Percentiles rank a stretch among this genome's conserved stretches.
phyloP scores from a whole-genome alignment of 2,888 invertebrate genomes.

The Dynastes maya region DNA sequence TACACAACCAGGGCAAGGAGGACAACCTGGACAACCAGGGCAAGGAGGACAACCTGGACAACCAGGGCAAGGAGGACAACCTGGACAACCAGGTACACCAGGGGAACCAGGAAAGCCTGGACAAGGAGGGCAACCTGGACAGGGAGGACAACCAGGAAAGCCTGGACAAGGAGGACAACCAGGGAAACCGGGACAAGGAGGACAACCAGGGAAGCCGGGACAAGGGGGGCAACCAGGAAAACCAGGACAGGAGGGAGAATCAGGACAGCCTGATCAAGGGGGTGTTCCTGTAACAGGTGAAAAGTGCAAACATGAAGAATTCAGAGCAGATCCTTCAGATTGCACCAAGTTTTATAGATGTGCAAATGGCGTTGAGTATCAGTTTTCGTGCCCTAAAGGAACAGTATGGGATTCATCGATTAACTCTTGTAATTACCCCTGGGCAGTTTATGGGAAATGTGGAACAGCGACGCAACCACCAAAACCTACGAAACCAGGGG shows the following conservation, averaged over 20 bases:
- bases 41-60: no score
- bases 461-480: slow-evolving; percentile 65
- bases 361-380: slow-evolving; percentile 76
- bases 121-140: slow-evolving; percentile 27
- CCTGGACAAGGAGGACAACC: slow-evolving; percentile 71
- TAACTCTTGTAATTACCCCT: slow-evolving; percentile 82
- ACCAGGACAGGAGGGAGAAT: no score
- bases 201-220: slow-evolving; percentile 49
- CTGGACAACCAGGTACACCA: slow-evolving; percentile 44
- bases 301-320: slow-evolving; percentile 74
- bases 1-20: no score
- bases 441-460: slow-evolving; percentile 73
- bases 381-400: slow-evolving; percentile 82
- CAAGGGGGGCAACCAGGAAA: no score
- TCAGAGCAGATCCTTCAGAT: slow-evolving; percentile 78
- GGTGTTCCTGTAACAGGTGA: no score
- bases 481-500: slow-evolving; percentile 73
- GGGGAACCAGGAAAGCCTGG: slow-evolving; percentile 82
- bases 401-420: slow-evolving; percentile 84
- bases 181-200: slow-evolving; percentile 49
- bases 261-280: no score
- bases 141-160: neutral
- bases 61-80: no score
- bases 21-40: no score
- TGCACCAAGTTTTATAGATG: slow-evolving; percentile 86